Percentiles rank a stretch among this genome's conserved stretches.
Conservation (phyloP, 2,888 invertebrate genomes). For the Lymantria monacha region DNA sequence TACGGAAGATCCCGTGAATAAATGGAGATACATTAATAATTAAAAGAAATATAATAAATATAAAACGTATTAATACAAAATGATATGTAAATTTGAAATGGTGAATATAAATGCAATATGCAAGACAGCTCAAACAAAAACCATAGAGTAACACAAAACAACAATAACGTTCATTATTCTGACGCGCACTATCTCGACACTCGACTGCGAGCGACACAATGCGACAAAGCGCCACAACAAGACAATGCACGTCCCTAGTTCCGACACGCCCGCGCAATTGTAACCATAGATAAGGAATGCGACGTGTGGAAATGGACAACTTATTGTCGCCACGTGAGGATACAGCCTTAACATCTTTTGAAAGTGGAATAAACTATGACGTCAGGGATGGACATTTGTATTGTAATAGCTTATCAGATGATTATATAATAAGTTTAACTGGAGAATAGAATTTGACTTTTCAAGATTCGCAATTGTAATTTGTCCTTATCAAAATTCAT, state of each 20-base stretch:
- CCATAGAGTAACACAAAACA: conserved; percentile 23
- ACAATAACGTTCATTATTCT: conserved; percentile 40
- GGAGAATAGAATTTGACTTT: not conserved
- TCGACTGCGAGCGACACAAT: conserved; percentile 19
- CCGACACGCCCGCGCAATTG: conserved; percentile 30
- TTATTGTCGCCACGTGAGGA: conserved; percentile 25
- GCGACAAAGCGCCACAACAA: conserved; percentile 30
- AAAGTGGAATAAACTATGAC: conserved; percentile 13
- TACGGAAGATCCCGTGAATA: too few relatives aligned
- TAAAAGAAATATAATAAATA: too few relatives aligned
- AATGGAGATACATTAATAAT: too few relatives aligned
- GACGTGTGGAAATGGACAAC: conserved; percentile 34
- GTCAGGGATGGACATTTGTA: conserved; percentile 10
- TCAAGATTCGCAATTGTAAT: too few relatives aligned
- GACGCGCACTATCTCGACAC: conserved; percentile 45
- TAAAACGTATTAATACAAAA: too few relatives aligned
- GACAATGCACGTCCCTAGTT: conserved; percentile 45
- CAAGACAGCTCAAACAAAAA: conserved; percentile 33
- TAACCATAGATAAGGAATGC: conserved; percentile 38
- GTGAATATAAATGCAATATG: conserved; percentile 23
- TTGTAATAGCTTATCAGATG: conserved; percentile 20
- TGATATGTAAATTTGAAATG: too few relatives aligned
- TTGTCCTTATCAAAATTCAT: too few relatives aligned
- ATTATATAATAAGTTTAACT: not conserved
- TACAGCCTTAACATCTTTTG: conserved; percentile 24